Evolutionary conservation across 2,113 vertebrate species (phyloP).

Genomic region (Oriolus oriolus): DNA sequence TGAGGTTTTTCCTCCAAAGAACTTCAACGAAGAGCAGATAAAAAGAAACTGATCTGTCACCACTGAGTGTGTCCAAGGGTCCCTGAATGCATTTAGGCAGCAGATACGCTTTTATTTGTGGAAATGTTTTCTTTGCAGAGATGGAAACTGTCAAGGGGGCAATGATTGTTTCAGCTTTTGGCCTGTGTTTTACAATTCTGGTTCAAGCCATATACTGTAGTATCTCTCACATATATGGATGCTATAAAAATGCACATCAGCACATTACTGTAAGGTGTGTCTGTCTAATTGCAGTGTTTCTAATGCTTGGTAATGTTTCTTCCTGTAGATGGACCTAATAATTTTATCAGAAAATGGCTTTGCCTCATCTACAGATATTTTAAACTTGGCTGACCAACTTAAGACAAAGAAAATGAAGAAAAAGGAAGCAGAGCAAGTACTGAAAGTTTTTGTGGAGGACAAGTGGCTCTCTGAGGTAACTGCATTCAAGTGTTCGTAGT

Average conservation of each 20-base stretch:
- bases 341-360: slow-evolving; percentile 85
- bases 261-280: neutral
- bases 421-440: slow-evolving; percentile 84
- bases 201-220: neutral
- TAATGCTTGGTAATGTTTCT: neutral
- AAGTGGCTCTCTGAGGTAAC: slow-evolving; percentile 91
- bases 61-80: neutral
- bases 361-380: slow-evolving; percentile 87
- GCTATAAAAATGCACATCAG: neutral
- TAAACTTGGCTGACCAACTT: slow-evolving; percentile 87
- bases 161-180: neutral
- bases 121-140: neutral
- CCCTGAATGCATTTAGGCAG: neutral
- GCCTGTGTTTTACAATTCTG: neutral
- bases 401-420: slow-evolving; percentile 91
- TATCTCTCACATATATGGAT: neutral
- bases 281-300: neutral
- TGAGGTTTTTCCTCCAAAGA: neutral
- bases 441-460: slow-evolving; percentile 87
- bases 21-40: neutral
- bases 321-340: slow-evolving; percentile 87
- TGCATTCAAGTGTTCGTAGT: neutral
- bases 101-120: neutral
- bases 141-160: neutral
- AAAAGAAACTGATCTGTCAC: neutral